Evolutionary conservation across 2,888 invertebrate species (phyloP), one percentile per base, ranked within the genome.

Genomic region (Drosophila percnosoma): DNA sequence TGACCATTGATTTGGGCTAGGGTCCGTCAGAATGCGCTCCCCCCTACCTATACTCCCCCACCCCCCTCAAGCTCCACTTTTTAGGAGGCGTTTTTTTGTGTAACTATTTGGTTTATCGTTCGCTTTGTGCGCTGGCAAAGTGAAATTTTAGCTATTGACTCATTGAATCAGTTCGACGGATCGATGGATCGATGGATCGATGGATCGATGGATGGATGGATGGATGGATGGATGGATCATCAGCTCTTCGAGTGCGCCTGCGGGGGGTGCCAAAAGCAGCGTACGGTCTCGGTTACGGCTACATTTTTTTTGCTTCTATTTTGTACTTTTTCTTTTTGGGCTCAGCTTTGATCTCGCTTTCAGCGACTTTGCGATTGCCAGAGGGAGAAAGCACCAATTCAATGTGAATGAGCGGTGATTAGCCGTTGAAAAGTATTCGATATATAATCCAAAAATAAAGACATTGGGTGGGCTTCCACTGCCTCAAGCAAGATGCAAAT

Each of bases 121-220:
- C 40, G 18, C 27, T 58, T 48, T 54, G 38, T 55, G 51, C 58
- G 62, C 49, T 61, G 66, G 58, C 83, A 90, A 88, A 84, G 83
- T 90, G 83, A 84, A 84, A 90, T 78, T 76, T 67, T 21, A 57
- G 53, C 83, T 77, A 73, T 83, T 90, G 86, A 90, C 80, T 83
- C 75, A 85, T 70, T 69, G 59, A 68, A 55, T 40, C 83, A 63
- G 59, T 55, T 33, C 21, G 24, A 54, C 8, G 21, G 15, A 53
- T 52, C 31, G 34, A 15, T 38, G 18, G 18, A 38, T 38, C 0
- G 18, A 38, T 11, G 40, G 11, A 21, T 42, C 7, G 27, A 27
- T 29, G 27, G 27, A 29, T 6, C 6, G 29, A 29, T 27, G 27
- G 13, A 21, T 42, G 21, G 8, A 24, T 24, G 27, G 38, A 29